Conservation (phyloP, 35 echinoderm and acorn worm genomes). For the Ophioderma brevispina region DNA sequence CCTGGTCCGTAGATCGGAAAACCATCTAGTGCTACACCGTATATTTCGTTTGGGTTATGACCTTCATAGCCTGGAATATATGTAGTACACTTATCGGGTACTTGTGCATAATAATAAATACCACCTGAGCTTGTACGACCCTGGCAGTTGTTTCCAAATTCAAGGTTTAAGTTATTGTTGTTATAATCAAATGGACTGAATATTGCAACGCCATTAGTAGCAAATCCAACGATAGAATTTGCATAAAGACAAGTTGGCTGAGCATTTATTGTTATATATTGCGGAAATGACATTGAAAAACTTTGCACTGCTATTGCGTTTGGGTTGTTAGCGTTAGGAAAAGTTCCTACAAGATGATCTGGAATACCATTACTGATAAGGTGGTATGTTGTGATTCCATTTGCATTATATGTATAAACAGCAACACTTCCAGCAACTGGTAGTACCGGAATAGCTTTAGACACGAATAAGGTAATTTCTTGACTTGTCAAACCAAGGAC, state of each 20-base stretch:
- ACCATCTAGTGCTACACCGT: background rate
- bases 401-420: too few species aligned
- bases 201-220: background rate
- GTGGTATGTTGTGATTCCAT: background rate
- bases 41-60: background rate
- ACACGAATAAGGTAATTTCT: too few species aligned
- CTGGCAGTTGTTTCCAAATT: background rate
- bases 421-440: too few species aligned
- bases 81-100: background rate
- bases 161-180: background rate
- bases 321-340: background rate
- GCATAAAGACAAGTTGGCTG: background rate
- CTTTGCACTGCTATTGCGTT: background rate
- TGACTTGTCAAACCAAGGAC: too few species aligned
- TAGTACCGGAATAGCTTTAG: too few species aligned
- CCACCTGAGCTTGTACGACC: background rate
- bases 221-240: background rate
- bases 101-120: background rate
- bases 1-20: background rate
- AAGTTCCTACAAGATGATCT: background rate
- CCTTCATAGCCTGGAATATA: too few species aligned
- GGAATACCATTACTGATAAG: background rate
- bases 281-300: background rate
- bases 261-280: background rate
- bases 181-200: background rate